phyloP scores from a whole-genome alignment of 1,140 invertebrate species.

The Ceratoteleas bidentatus region DNA sequence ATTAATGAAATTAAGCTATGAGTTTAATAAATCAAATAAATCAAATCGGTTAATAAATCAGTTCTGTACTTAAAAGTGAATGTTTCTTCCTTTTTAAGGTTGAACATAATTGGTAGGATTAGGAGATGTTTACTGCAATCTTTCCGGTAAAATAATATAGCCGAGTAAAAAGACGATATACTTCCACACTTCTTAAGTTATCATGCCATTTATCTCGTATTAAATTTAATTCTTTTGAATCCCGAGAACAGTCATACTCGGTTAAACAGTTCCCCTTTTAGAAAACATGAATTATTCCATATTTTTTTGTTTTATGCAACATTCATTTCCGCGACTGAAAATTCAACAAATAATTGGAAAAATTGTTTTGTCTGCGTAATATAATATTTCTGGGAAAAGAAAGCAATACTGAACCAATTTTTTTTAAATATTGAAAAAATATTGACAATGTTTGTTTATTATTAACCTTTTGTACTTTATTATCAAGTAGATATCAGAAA shows the following conservation, averaged over 20 bases:
- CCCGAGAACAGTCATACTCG: not conserved
- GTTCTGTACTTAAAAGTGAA: not conserved
- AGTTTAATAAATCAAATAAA: not conserved
- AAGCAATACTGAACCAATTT: too few relatives aligned
- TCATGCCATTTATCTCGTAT: not conserved
- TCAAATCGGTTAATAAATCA: not conserved
- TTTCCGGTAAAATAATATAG: not conserved
- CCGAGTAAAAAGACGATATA: not conserved
- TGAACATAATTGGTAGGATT: not conserved
- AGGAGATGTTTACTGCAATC: not conserved
- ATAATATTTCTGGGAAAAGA: too few relatives aligned
- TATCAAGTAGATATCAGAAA: too few relatives aligned
- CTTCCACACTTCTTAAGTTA: not conserved
- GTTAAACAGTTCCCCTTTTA: not conserved
- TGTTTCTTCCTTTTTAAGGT: not conserved
- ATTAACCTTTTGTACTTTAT: too few relatives aligned
- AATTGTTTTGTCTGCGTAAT: too few relatives aligned
- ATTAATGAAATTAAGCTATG: too few relatives aligned
- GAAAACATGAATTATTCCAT: too few relatives aligned
- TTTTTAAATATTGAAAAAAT: too few relatives aligned
- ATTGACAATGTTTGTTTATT: too few relatives aligned
- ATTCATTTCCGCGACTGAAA: too few relatives aligned
- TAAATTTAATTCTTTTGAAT: not conserved
- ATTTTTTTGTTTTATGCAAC: too few relatives aligned
- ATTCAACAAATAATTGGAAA: too few relatives aligned